Evolutionary conservation across 2,797 vertebrate species (phyloP).

Genomic region (Gambelia wislizenii): DNA sequence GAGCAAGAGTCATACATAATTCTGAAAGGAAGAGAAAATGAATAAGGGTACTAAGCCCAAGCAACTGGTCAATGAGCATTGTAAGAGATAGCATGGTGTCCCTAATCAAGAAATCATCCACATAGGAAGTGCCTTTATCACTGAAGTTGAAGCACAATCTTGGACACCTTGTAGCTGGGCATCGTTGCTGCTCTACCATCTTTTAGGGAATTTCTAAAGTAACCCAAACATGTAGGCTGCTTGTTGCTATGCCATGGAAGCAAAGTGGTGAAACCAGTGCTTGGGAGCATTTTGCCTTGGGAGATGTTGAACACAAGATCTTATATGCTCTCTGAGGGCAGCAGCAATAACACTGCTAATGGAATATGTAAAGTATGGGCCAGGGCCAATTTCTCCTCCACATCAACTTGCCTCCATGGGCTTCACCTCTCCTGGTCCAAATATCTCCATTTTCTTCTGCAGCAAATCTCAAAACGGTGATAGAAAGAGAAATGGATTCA

Average conservation of each 20-base stretch:
- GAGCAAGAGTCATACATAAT: not conserved
- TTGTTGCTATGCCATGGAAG: not conserved
- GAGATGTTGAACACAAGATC: not conserved
- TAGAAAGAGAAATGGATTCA: too few relatives aligned
- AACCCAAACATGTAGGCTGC: not conserved
- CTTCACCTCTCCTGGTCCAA: too few relatives aligned
- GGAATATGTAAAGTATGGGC: too few relatives aligned
- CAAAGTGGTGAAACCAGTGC: not conserved
- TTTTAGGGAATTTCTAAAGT: not conserved
- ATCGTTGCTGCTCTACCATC: not conserved
- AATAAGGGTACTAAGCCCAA: not conserved
- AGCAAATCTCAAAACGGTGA: too few relatives aligned
- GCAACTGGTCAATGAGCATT: not conserved
- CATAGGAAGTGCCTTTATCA: not conserved
- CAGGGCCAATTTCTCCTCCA: too few relatives aligned
- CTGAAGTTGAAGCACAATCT: not conserved
- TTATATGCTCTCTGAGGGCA: not conserved
- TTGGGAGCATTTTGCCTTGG: not conserved
- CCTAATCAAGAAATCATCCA: not conserved
- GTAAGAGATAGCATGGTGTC: not conserved
- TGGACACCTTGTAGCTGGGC: not conserved
- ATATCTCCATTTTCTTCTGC: too few relatives aligned
- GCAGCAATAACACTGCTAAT: not conserved
- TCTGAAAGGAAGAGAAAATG: not conserved
- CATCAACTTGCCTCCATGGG: too few relatives aligned